A percentile compares a stretch with the other conserved stretches of the same genome.
These are phyloP conservation scores for Reinhardtius hippoglossoides DNA, from an alignment of 2,113 vertebrate genomes.

Conservation along the genomic window DNA sequence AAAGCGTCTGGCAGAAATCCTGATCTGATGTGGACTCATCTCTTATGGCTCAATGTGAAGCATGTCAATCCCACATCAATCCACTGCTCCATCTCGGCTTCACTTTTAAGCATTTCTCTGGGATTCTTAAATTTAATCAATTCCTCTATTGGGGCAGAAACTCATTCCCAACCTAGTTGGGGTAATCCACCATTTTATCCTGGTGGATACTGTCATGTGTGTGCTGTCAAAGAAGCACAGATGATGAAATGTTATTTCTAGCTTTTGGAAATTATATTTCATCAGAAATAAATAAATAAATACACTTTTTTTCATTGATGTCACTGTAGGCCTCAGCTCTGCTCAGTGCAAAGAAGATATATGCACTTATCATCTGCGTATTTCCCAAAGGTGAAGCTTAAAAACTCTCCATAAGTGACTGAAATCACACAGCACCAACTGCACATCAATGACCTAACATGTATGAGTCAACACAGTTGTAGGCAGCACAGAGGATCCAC, in stretches of 20 bases:
- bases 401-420: constrained; percentile 23
- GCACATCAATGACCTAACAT: constrained; percentile 21
- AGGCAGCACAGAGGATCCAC: background rate
- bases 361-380: constrained; percentile 36
- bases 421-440: background rate
- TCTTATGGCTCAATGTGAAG: background rate
- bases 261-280: background rate
- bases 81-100: background rate
- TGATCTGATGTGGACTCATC: background rate
- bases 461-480: background rate
- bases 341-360: constrained; percentile 3
- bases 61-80: background rate
- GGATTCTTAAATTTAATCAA: background rate
- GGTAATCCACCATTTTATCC: background rate
- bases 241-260: background rate
- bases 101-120: background rate
- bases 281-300: background rate
- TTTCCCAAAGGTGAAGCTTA: constrained; percentile 28
- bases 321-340: background rate
- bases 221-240: background rate
- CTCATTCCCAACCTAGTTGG: background rate
- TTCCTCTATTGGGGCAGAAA: background rate
- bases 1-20: background rate
- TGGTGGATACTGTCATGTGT: background rate
- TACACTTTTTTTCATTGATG: background rate